Base-by-base conservation (phyloP, 1,140 invertebrate species). In the Drosophila quadrilineata region DNA sequence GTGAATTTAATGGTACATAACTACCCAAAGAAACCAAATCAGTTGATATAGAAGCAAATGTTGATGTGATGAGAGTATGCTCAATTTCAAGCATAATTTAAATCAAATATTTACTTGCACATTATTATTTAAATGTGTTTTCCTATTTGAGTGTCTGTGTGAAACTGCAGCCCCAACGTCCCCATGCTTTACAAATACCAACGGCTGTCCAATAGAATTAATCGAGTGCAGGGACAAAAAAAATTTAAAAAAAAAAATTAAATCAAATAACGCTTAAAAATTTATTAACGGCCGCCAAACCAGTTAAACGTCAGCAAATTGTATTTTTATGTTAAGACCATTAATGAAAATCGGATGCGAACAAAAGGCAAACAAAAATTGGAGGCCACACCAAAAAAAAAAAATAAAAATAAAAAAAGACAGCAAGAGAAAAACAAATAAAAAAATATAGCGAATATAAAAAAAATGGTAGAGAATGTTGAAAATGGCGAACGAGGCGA, bases 241-340 rank as follows among this genome's bases (percentile, higher is more conserved):
- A 10, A 35, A 35, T 2, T 3, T n/a, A 10, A 16, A 29, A 45
- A 59, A 62, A 82, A 72, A 76, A 76, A 69, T 65, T 48, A 69
- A 82, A 82, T 82, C 76, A 82, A 82, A 82, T 64, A 82, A 52
- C 77, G 77, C 72, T 82, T 76, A 73, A 82, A 75, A 70, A 82
- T 82, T 84, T 76, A 82, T 84, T 76, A 76, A 76, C 59, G 43
- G 67, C 63, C 67, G 76, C 57, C 76, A 73, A 84, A 50, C 69
- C 72, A 76, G 77, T 84, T 82, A 82, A 82, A 82, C 59, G 77
- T 70, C 77, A 82, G 76, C 73, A 82, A 82, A 82, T 82, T 82
- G 76, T 82, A 82, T 82, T 82, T 82, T 82, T 84, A 82, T 82
- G 76, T 82, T 84, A 84, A 82, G 73, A 73, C 76, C 77, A 82